Evolutionary conservation across 2,888 invertebrate genomes (phyloP), one percentile per base, ranked within the genome.

Genomic region (Agapostemon virescens): DNA sequence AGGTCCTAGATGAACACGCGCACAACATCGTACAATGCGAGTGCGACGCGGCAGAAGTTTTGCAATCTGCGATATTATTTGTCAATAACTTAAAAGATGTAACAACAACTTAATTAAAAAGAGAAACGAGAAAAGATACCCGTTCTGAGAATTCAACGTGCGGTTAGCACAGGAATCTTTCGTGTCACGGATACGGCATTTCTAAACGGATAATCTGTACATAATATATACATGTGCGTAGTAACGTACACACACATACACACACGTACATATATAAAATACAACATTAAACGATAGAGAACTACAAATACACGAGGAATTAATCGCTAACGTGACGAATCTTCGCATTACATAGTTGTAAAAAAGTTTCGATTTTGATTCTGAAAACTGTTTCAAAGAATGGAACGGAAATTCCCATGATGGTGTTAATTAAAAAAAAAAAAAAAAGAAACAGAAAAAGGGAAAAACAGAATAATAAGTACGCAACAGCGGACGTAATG

Each of bases 1-100:
- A 76, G 49, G 38, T 72, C 45, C 20, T 26, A 72, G 36, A 63
- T 45, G 45, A 71, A 63, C 52, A 64, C 4, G 64, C n/a, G 23
- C 45, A 61, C 40, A 69, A 55, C 20, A 45, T 58, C 20, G 23
- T 69, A 20, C 33, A 52, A 67, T 49, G 38, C 66, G 63, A 61
- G 11, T 61, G 61, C 33, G 61, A 11, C 33, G 61, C 33, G 63
- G 17, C 45, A 49, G n/a, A 52, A 61, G 23, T 64, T 52, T 26
- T 66, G 45, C 15, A 11, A 71, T 71, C 49, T 13, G 68, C 36
- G 55, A 76, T 17, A 40, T 40, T 71, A 26, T 55, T 55, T 7
- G 63, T 79, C 77, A 79, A 79, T 79, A 63, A 69, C 68, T 72
- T 77, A 79, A 69, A 79, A 77, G 38, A 63, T 30, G 63, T 45